Conservation (phyloP, 2,888 invertebrate species). For the Nasonia oneida region DNA sequence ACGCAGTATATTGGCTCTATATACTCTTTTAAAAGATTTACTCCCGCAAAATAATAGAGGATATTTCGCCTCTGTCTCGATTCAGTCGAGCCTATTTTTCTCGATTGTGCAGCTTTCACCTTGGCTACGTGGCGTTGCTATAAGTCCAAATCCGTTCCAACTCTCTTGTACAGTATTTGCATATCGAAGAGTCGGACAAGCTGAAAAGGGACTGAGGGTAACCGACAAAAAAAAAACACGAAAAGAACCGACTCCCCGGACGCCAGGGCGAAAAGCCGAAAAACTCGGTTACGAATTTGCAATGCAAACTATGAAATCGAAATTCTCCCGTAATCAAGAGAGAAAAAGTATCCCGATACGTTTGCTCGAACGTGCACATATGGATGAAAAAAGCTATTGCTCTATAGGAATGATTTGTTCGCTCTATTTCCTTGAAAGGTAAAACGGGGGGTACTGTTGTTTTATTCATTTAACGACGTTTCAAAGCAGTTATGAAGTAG, state of each 20-base stretch:
- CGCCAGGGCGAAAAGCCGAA: constrained; percentile 52
- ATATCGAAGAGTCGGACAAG: constrained; percentile 45
- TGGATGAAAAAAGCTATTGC: neutral
- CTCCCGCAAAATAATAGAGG: constrained; percentile 32
- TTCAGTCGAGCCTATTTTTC: constrained; percentile 28
- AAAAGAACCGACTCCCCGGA: neutral
- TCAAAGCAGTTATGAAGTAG: no score
- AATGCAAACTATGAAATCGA: constrained; percentile 71
- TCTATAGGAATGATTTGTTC: constrained; percentile 6
- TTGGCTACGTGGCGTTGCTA: neutral
- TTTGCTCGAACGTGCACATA: constrained; percentile 2
- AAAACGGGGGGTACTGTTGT: no score
- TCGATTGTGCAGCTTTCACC: neutral
- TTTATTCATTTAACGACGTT: no score
- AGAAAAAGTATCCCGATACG: constrained; percentile 23
- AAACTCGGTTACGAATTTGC: constrained; percentile 73
- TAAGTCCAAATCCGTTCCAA: constrained; percentile 22
- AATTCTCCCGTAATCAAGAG: constrained; percentile 51
- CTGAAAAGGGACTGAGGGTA: constrained; percentile 9
- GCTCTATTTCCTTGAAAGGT: neutral
- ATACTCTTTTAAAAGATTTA: constrained; percentile 47
- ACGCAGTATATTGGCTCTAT: neutral
- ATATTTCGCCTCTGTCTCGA: neutral
- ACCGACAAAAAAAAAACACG: neutral
- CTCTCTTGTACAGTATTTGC: constrained; percentile 33